phyloP scores from a whole-genome alignment of 1,140 invertebrate species.

The Aphidius ervi region DNA sequence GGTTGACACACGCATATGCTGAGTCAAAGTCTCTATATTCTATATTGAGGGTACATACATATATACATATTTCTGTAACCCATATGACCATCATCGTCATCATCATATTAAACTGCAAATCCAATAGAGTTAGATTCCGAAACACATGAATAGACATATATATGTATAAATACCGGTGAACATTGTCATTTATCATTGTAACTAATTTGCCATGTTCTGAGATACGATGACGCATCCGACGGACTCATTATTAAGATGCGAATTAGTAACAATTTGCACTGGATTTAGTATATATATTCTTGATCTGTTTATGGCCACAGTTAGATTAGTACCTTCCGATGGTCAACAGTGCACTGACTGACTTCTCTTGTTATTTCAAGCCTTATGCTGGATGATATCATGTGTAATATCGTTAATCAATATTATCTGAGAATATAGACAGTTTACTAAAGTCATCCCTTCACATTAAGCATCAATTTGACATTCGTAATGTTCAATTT shows the following conservation, averaged over 20 bases:
- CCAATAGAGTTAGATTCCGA: slow-evolving; percentile 27
- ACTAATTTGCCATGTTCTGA: slow-evolving; percentile 55
- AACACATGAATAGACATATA: background rate
- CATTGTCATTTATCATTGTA: slow-evolving; percentile 51
- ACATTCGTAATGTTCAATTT: slow-evolving; percentile 7
- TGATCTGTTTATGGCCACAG: slow-evolving; percentile 53
- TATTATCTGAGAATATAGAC: slow-evolving; percentile 39
- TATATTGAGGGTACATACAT: too few relatives aligned
- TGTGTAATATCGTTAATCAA: slow-evolving; percentile 46
- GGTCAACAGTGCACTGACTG: background rate
- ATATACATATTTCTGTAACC: too few relatives aligned
- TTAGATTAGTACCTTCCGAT: slow-evolving; percentile 42
- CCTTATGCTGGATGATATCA: slow-evolving; percentile 4
- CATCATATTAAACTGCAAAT: slow-evolving; percentile 32
- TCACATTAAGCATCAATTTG: slow-evolving; percentile 14
- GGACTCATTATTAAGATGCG: slow-evolving; percentile 55
- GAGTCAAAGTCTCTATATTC: slow-evolving; percentile 18
- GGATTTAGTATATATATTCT: slow-evolving; percentile 47
- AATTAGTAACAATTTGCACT: slow-evolving; percentile 56
- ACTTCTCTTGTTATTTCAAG: slow-evolving; percentile 7
- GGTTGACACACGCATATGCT: slow-evolving; percentile 50
- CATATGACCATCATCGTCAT: too few relatives aligned
- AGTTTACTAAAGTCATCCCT: slow-evolving; percentile 21
- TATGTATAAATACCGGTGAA: slow-evolving; percentile 33
- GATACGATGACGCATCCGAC: slow-evolving; percentile 54